These are phyloP conservation scores for Hetaerina americana DNA, from an alignment of 1,140 invertebrate genomes.

Conservation along the genomic window DNA sequence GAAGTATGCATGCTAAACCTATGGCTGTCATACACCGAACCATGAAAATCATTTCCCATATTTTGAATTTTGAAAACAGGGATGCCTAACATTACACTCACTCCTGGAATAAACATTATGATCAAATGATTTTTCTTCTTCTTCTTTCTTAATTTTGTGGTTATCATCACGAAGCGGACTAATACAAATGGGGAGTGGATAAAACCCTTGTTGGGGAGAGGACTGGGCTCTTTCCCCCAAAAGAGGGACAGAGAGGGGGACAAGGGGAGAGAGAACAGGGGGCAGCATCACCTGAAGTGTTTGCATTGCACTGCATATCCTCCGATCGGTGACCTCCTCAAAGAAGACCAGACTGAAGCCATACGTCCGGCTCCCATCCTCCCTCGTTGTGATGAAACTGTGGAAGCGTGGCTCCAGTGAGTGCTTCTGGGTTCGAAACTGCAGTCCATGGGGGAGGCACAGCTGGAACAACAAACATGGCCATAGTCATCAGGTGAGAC, in stretches of 20 bases:
- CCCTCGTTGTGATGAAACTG: conserved; percentile 91
- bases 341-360: conserved; percentile 91
- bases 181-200: conserved; percentile 13
- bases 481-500: too few relatives aligned
- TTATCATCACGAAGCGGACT: too few relatives aligned
- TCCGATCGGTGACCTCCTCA: conserved; percentile 82
- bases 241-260: background rate
- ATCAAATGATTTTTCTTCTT: too few relatives aligned
- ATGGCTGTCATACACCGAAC: too few relatives aligned
- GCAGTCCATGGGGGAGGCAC: conserved; percentile 81
- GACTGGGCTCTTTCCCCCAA: background rate
- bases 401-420: conserved; percentile 81
- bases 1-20: too few relatives aligned
- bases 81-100: too few relatives aligned
- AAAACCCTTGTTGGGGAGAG: conserved; percentile 5
- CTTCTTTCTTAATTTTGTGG: too few relatives aligned
- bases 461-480: conserved; percentile 50
- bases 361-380: conserved; percentile 88
- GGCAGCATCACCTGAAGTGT: conserved; percentile 70
- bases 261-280: background rate
- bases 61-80: too few relatives aligned
- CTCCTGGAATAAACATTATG: too few relatives aligned
- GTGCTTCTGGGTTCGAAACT: conserved; percentile 90
- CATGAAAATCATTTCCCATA: too few relatives aligned
- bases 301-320: conserved; percentile 89